Percentiles rank a stretch among this genome's conserved stretches.
phyloP scores from a whole-genome alignment of 2,113 vertebrate genomes.

The Aythya baeri region DNA sequence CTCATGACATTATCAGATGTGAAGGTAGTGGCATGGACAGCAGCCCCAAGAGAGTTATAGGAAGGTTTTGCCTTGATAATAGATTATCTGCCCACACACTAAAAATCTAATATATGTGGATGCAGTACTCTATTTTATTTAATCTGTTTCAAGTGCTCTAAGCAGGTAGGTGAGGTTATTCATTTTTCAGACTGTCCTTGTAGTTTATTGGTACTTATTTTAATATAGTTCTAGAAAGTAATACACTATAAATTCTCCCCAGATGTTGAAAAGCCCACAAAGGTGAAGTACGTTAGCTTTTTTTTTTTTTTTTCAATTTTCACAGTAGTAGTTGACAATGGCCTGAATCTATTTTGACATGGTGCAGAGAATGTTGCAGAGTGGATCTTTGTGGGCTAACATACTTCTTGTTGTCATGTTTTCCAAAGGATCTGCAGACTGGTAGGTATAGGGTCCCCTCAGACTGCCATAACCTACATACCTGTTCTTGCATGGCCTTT shows the following conservation, averaged over 20 bases:
- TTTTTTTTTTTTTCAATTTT: background rate
- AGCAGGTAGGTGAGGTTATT: background rate
- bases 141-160: background rate
- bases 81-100: background rate
- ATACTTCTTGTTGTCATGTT: background rate
- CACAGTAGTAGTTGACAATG: background rate
- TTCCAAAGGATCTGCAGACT: background rate
- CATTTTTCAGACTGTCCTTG: background rate
- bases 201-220: constrained; percentile 6
- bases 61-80: background rate
- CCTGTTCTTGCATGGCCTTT: background rate
- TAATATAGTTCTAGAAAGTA: background rate
- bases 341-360: background rate
- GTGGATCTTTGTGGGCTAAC: background rate
- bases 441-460: background rate
- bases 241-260: background rate
- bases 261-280: background rate
- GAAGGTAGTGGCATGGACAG: background rate
- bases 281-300: background rate
- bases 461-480: background rate
- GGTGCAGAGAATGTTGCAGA: background rate
- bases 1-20: background rate
- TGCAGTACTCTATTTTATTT: background rate
- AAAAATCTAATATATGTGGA: background rate
- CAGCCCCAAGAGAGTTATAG: background rate